phyloP scores from a whole-genome alignment of 2,888 invertebrate genomes.

The Campoletis raptor region DNA sequence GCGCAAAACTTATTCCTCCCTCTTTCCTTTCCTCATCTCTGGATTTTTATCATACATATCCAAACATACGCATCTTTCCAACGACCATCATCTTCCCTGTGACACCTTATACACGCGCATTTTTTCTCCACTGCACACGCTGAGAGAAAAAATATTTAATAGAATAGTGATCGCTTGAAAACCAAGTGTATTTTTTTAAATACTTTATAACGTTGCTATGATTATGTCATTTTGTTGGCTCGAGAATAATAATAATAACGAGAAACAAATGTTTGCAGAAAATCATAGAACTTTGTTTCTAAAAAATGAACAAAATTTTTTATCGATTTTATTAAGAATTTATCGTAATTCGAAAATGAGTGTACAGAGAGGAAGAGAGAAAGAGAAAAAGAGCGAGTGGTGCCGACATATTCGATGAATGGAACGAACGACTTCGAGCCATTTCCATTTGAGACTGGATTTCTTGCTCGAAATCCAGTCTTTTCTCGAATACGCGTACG shows the following conservation, averaged over 20 bases:
- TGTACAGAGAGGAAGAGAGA: background rate
- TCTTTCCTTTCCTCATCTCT: background rate
- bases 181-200: too few relatives aligned
- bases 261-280: background rate
- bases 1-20: constrained; percentile 43
- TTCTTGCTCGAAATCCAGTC: constrained; percentile 4
- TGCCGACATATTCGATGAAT: constrained; percentile 47
- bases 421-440: constrained; percentile 39
- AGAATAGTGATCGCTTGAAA: too few relatives aligned
- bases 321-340: background rate
- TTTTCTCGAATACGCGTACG: constrained; percentile 26
- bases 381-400: background rate
- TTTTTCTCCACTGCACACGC: background rate
- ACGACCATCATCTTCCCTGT: background rate
- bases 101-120: background rate
- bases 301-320: background rate
- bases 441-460: constrained; percentile 30
- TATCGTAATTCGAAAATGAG: background rate
- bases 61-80: background rate
- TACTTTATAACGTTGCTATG: too few relatives aligned
- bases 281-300: background rate
- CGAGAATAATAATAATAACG: too few relatives aligned
- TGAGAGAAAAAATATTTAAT: too few relatives aligned
- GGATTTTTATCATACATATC: background rate
- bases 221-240: too few relatives aligned